Evolutionary conservation across 1,140 invertebrate species (phyloP).

Genomic region (Spodoptera frugiperda): DNA sequence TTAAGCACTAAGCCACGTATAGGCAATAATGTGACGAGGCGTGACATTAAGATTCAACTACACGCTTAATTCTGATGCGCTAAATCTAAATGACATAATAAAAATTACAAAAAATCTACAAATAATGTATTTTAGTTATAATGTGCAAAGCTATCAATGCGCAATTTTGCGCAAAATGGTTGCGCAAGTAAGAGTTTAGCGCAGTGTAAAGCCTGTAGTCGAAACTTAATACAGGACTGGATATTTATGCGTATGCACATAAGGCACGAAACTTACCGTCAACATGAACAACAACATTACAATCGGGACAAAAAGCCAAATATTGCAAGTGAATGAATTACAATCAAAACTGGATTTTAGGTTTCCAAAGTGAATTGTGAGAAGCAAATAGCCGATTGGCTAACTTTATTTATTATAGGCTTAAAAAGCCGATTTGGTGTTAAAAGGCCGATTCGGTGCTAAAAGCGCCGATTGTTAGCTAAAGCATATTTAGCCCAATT

Average conservation of each 20-base stretch:
- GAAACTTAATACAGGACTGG: too few relatives aligned
- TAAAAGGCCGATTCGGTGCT: too few relatives aligned
- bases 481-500: constrained; percentile 25
- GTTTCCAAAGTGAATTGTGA: constrained; percentile 1
- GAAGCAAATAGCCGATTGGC: constrained; percentile 23
- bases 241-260: not conserved
- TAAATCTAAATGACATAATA: too few relatives aligned
- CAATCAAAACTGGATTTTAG: not conserved
- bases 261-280: constrained; percentile 1
- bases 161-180: too few relatives aligned
- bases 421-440: not conserved
- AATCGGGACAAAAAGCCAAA: constrained; percentile 20
- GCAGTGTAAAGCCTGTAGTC: too few relatives aligned
- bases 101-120: too few relatives aligned
- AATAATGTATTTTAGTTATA: too few relatives aligned
- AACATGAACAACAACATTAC: not conserved
- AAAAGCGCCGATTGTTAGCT: not conserved
- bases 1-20: not conserved
- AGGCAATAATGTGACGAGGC: not conserved
- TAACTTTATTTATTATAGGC: constrained; percentile 9
- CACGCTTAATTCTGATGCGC: too few relatives aligned
- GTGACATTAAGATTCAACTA: not conserved
- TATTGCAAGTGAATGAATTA: constrained; percentile 23
- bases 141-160: too few relatives aligned
- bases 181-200: too few relatives aligned